Conservation (phyloP, 1,140 invertebrate genomes). For the Tribolium castaneum region DNA sequence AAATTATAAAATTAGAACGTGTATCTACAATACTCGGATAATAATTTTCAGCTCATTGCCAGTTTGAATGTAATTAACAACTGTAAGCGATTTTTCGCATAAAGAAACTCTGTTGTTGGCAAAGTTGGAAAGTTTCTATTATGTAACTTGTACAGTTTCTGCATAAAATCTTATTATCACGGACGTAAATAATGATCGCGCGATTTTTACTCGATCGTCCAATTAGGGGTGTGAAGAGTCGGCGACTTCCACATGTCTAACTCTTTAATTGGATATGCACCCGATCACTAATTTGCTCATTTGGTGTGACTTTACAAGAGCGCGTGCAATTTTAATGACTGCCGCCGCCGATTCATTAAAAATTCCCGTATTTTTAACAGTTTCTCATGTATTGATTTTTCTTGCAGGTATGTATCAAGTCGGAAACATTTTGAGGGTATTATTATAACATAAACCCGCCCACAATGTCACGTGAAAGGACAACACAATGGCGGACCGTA, state of each 20-base stretch:
- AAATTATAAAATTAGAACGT: constrained; percentile 32
- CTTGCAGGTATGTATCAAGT: constrained; percentile 10
- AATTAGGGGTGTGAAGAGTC: not conserved
- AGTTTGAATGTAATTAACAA: constrained; percentile 33
- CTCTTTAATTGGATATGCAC: constrained; percentile 11
- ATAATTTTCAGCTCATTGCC: constrained; percentile 33
- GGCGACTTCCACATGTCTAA: not conserved
- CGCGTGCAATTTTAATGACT: constrained; percentile 5
- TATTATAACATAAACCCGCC: constrained; percentile 16
- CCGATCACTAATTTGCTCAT: not conserved
- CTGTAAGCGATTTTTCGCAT: constrained; percentile 24
- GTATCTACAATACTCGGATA: constrained; percentile 22
- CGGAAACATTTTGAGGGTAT: constrained; percentile 1
- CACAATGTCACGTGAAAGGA: constrained; percentile 29
- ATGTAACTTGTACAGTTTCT: constrained; percentile 17
- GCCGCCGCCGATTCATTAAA: not conserved
- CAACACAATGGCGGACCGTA: constrained; percentile 22
- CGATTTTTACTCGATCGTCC: not conserved
- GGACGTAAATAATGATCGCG: not conserved
- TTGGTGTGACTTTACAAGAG: constrained; percentile 11
- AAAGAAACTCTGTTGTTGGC: constrained; percentile 22
- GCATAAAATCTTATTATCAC: constrained; percentile 24
- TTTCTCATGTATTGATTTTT: not conserved
- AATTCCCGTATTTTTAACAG: not conserved
- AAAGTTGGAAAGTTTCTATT: constrained; percentile 30